A percentile compares a stretch with the other conserved stretches of the same genome.
These are phyloP conservation scores for Pandemis heparana DNA, from an alignment of 2,888 invertebrate species.

Conservation along the genomic window DNA sequence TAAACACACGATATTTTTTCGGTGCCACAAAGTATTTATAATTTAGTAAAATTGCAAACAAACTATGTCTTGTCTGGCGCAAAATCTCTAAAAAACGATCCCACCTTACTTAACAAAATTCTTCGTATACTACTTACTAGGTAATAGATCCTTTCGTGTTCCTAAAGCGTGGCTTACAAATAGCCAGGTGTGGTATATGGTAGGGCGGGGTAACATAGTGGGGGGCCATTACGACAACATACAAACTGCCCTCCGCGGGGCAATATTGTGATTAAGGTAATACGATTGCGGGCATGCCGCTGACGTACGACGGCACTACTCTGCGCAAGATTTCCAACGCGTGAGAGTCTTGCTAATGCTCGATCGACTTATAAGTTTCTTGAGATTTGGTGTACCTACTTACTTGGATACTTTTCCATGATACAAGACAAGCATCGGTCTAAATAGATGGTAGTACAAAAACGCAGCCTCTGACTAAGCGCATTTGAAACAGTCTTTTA, in stretches of 20 bases:
- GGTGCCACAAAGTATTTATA: too few species aligned
- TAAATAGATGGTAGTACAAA: too few species aligned
- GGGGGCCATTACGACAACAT: slow-evolving; percentile 49
- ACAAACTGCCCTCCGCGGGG: slow-evolving; percentile 67
- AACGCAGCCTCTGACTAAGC: too few species aligned
- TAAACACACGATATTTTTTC: too few species aligned
- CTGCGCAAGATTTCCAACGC: slow-evolving; percentile 55
- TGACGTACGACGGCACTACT: slow-evolving; percentile 20
- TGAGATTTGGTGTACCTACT: not conserved
- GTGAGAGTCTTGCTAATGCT: slow-evolving; percentile 43
- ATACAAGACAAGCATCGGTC: not conserved
- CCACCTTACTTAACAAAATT: not conserved
- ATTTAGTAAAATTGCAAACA: not conserved
- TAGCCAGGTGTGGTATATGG: slow-evolving; percentile 42
- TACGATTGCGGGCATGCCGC: slow-evolving; percentile 58
- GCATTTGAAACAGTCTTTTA: too few species aligned
- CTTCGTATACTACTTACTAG: not conserved
- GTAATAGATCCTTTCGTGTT: slow-evolving; percentile 19
- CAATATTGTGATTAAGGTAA: slow-evolving; percentile 76
- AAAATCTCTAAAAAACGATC: not conserved
- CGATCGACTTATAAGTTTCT: not conserved
- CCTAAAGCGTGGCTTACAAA: slow-evolving; percentile 30
- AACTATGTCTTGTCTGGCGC: not conserved
- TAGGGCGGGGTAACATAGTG: slow-evolving; percentile 39
- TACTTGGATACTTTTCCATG: not conserved